Evolutionary conservation across 2,797 vertebrate species (phyloP).

Genomic region (Catostomus latipinnis): DNA sequence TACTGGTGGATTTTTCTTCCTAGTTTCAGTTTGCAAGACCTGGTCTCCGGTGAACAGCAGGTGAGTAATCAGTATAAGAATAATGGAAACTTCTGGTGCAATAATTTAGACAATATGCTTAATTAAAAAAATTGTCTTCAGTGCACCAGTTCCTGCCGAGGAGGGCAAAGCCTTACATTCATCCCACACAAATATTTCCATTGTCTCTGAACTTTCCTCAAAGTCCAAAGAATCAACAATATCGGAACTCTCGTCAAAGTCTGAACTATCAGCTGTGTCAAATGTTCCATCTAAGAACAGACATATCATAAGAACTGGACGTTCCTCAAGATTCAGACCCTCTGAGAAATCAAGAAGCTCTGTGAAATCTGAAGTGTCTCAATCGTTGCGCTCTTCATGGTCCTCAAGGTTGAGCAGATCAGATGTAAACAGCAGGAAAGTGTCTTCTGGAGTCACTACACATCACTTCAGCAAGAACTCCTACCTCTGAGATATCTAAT

Average conservation of each 20-base stretch:
- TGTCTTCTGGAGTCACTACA: slow-evolving; percentile 52
- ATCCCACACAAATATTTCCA: slow-evolving; percentile 63
- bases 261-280: slow-evolving; percentile 63
- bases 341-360: slow-evolving; percentile 7
- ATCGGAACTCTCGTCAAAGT: slow-evolving; percentile 68
- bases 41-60: slow-evolving; percentile 23
- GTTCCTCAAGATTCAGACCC: slow-evolving; percentile 12
- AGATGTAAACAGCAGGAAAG: slow-evolving; percentile 47
- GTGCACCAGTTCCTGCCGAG: slow-evolving; percentile 21
- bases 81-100: not conserved
- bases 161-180: slow-evolving; percentile 11
- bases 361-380: slow-evolving; percentile 19
- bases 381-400: slow-evolving; percentile 19
- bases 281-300: slow-evolving; percentile 59
- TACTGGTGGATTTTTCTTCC: slow-evolving; percentile 88
- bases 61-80: slow-evolving; percentile 65
- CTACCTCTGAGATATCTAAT: slow-evolving; percentile 62
- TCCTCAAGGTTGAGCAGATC: slow-evolving; percentile 44
- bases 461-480: slow-evolving; percentile 67
- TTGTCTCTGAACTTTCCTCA: slow-evolving; percentile 63
- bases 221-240: slow-evolving; percentile 68
- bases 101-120: not conserved
- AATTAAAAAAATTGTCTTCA: slow-evolving; percentile 31
- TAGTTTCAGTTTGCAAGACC: slow-evolving; percentile 77
- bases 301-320: slow-evolving; percentile 53